phyloP scores from a whole-genome alignment of 2,797 vertebrate genomes.

The Semaprochilodus insignis region DNA sequence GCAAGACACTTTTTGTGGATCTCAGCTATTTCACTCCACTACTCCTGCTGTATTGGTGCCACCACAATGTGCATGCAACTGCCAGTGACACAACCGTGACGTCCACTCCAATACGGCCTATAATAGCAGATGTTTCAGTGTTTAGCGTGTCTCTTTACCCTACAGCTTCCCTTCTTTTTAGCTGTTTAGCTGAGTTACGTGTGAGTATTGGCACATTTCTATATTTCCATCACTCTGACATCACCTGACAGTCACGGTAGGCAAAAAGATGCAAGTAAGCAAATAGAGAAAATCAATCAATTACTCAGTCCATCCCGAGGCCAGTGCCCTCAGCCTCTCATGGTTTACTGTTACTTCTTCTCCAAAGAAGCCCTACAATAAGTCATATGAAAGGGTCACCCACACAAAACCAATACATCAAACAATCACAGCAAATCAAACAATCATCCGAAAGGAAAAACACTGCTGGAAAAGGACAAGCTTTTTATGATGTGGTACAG shows the following conservation, averaged over 20 bases:
- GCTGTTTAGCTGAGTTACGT: too few relatives aligned
- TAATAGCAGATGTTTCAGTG: too few relatives aligned
- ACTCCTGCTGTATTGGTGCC: too few relatives aligned
- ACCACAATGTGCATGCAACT: too few relatives aligned
- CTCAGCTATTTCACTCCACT: too few relatives aligned
- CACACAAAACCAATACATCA: not conserved
- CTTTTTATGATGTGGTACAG: conserved; percentile 15
- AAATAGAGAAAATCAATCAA: not conserved
- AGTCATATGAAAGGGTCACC: not conserved
- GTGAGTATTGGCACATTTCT: too few relatives aligned
- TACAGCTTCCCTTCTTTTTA: too few relatives aligned
- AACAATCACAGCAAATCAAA: not conserved
- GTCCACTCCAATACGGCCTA: too few relatives aligned
- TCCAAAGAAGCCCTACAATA: not conserved
- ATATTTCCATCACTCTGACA: not conserved
- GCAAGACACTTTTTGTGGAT: too few relatives aligned
- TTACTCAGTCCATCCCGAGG: not conserved
- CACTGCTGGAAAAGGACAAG: not conserved
- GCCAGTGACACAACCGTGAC: too few relatives aligned
- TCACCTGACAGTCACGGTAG: not conserved
- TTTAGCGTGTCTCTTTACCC: too few relatives aligned
- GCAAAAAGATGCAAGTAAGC: not conserved
- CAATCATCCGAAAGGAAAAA: not conserved
- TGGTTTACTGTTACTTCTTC: too few relatives aligned
- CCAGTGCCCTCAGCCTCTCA: not conserved